Evolutionary conservation across 2,113 vertebrate species (phyloP), one percentile per base, ranked within the genome.

Genomic region (Cyanocitta stelleri): DNA sequence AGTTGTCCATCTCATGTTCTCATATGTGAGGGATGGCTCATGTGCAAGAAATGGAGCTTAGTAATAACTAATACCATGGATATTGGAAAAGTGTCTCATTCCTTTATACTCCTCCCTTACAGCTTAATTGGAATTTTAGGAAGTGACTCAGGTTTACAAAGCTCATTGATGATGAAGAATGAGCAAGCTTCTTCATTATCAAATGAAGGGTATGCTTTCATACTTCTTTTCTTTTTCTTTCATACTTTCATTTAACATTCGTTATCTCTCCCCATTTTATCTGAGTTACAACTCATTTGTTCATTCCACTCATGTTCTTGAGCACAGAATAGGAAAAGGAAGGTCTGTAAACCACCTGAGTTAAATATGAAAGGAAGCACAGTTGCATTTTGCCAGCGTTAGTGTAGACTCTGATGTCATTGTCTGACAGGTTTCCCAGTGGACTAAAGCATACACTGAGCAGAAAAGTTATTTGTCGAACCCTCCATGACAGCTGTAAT

Each of bases 371-470:
- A 84, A 92, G 83, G 88, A 94, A 94, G 67, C 48, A 43, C 32
- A 30, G 49, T 58, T 96, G 76, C 82, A 41, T 94, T 94, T 96
- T 90, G 85, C 83, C 49, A 72, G 69, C 4, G 0, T 63, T 93
- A 77, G 75, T 92, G 64, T 80, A 84, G 76, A 78, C 37, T 93
- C 64, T 95, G 86, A 90, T 95, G 90, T 94, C 90, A 85, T 83
- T 77, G 86, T 71, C 80, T 95, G 88, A 88, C 90, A 90, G 73
- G 76, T 75, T 95, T 96, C 93, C 95, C 85, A 87, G 85, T 91
- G 90, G 81, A 85, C 85, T 91, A 44, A 94, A 90, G 68, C 89
- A 68, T 90, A 71, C 48, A 93, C 55, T 46, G 48, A 94, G 56
- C 55, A 90, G 63, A 87, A 75, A 85, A 93, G 78, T 93, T 68